Evolutionary conservation across 2,797 vertebrate species (phyloP), one percentile per base, ranked within the genome.

Genomic region (Huso huso): DNA sequence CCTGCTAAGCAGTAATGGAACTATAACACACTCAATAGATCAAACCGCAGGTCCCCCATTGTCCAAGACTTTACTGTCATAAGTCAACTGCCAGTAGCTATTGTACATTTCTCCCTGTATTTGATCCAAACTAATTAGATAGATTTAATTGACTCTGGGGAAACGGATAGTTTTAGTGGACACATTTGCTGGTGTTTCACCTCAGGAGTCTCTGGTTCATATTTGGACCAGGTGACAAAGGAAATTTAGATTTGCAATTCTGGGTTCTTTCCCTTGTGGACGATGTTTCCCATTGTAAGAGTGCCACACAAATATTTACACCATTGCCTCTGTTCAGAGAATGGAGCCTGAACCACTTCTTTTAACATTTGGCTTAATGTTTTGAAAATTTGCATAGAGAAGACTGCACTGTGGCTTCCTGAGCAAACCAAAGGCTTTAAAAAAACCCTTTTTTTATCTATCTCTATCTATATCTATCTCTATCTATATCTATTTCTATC

Each of bases 111-210:
- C 77, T 72, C 82, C 76, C 76, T 72, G 74, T 68, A 78, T 90
- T 90, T 91, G 88, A 90, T 91, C 84, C 84, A 74, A 72, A 77
- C 85, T 88, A 81, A 87, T 89, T 89, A 88, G 75, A 83, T 84
- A 89, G 90, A 90, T 88, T 86, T 83, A 84, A 80, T 80, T 89
- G 87, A 91, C 90, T 75, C 84, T 78, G 73, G 82, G 73, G 72
- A 76, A 71, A 72, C 78, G 75, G 75, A 75, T 80, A 74, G 77
- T 73, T 75, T 18, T 63, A 74, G 73, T 70, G 73, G 72, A 71
- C 73, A 72, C 72, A 76, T 74, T 75, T 85, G 83, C 86, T 84
- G 82, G 81, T 66, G 50, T 69, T 66, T 58, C 57, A 51, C 69
- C 73, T 70, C 69, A 13, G 12, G 7, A 1, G 55, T 58, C 55